Base-by-base conservation (phyloP, 37 sponge, comb jelly and placozoan species). In the Theonella swinhoei region DNA sequence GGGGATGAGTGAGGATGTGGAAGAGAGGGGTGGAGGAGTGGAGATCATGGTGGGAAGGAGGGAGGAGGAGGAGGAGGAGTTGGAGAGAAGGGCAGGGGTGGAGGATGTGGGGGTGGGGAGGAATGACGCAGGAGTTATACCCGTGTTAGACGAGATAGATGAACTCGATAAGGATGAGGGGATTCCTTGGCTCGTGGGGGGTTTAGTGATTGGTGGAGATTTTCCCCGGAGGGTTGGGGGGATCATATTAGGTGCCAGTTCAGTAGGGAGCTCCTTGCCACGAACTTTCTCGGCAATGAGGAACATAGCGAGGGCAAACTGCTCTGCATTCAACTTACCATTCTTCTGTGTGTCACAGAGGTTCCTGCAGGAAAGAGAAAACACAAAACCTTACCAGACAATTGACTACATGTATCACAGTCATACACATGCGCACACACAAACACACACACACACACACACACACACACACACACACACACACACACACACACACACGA, bases 281-380 rank as follows among this genome's bases (percentile, higher is more conserved):
- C 82, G 68, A 0, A 95, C 94, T 79, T 86, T 93, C 84, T 93
- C 90, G 0, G 89, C 86, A 1, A 95, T 83, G 25, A 95, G 77
- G 79, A 64, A 85, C 93, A 95, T 89, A 63, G 95, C 95, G 37
- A 95, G 83, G 42, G 95, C 95, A 91, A 95, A 95, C 80, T 95
- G 94, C 63, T 95, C 95, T 35, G 78, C 41, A 54, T 91, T 95
- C 0, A 95, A 94, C 33, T 80, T 76, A 3, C 95, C 95, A 65
- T 47, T 79, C 62, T 89, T 81, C 22, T 88, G 39, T 14, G 81
- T 82, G 64, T 95, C 95, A 79, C 94, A 82, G 87, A 95, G 41
- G 29, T 71, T 85, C 95, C 95, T 95, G 75, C 24, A 47, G 58
- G 33, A 36, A 77, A 83, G 32, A 83, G n/a, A 62, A 29, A 87